phyloP scores from a whole-genome alignment of 2,113 vertebrate genomes.

The Ranitomeya variabilis region DNA sequence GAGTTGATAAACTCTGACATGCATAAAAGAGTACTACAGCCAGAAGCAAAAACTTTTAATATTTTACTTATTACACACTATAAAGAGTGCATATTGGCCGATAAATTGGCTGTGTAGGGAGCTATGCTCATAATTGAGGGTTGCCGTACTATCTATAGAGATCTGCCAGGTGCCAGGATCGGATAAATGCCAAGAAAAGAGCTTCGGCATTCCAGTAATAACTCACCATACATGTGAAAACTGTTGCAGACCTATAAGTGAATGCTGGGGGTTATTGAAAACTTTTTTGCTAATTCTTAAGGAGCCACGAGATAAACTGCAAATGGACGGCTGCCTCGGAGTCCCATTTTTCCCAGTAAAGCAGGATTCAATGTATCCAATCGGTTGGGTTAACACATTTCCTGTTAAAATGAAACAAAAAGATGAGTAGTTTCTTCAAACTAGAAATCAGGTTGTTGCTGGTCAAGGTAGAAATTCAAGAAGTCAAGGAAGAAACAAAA shows the following conservation, averaged over 20 bases:
- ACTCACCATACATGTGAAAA: constrained; percentile 89
- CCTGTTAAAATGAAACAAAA: constrained; percentile 67
- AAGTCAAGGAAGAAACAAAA: no score
- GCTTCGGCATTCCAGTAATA: not conserved
- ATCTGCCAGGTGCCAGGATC: not conserved
- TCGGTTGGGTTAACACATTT: constrained; percentile 78
- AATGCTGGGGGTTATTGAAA: constrained; percentile 86
- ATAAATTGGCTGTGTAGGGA: no score
- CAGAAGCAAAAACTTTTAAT: no score
- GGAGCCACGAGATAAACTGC: constrained; percentile 77
- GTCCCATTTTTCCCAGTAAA: constrained; percentile 84
- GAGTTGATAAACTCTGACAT: no score
- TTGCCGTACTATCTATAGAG: no score
- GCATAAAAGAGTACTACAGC: no score
- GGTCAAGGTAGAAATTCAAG: not conserved
- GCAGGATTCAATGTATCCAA: constrained; percentile 85
- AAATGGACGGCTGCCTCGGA: constrained; percentile 83
- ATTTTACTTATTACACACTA: no score
- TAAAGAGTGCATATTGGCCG: no score
- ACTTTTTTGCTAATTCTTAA: constrained; percentile 76
- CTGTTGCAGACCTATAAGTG: constrained; percentile 80
- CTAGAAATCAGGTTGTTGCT: not conserved
- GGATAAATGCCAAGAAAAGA: not conserved
- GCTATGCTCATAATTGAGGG: no score
- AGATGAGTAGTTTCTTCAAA: not conserved